phyloP scores from a whole-genome alignment of 2,113 vertebrate genomes.

The Anguilla japonica region DNA sequence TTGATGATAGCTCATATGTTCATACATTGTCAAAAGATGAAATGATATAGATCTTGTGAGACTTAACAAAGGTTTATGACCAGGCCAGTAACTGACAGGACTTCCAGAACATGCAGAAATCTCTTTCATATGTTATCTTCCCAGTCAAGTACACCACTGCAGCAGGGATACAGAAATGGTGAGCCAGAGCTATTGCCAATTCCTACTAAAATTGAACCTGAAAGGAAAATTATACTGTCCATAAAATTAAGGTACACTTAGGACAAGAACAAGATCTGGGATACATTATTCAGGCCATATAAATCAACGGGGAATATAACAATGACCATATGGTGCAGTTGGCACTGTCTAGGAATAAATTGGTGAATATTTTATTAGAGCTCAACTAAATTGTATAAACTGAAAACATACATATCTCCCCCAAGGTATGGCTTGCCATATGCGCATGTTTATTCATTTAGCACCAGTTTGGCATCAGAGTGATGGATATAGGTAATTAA shows the following conservation, averaged over 20 bases:
- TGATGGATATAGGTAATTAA: slow-evolving; percentile 55
- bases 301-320: slow-evolving; percentile 46
- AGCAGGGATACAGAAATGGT: neutral
- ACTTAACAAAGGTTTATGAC: neutral
- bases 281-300: slow-evolving; percentile 26
- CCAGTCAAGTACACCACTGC: neutral
- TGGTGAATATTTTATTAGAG: slow-evolving; percentile 62
- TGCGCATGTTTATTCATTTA: slow-evolving; percentile 62
- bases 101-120: neutral
- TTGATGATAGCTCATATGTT: neutral
- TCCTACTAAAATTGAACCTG: neutral
- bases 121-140: neutral
- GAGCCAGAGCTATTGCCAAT: neutral
- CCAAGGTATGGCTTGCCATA: slow-evolving; percentile 54
- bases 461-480: slow-evolving; percentile 38
- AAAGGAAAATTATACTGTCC: neutral
- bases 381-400: slow-evolving; percentile 51
- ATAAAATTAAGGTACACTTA: neutral
- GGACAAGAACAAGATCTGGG: slow-evolving; percentile 31
- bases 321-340: slow-evolving; percentile 63
- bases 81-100: neutral
- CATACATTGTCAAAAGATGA: neutral
- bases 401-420: slow-evolving; percentile 62
- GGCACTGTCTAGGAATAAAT: slow-evolving; percentile 48
- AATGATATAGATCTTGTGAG: neutral